Evolutionary conservation across 2,113 vertebrate genomes (phyloP), one percentile per base, ranked within the genome.

Genomic region (Ciconia boyciana): DNA sequence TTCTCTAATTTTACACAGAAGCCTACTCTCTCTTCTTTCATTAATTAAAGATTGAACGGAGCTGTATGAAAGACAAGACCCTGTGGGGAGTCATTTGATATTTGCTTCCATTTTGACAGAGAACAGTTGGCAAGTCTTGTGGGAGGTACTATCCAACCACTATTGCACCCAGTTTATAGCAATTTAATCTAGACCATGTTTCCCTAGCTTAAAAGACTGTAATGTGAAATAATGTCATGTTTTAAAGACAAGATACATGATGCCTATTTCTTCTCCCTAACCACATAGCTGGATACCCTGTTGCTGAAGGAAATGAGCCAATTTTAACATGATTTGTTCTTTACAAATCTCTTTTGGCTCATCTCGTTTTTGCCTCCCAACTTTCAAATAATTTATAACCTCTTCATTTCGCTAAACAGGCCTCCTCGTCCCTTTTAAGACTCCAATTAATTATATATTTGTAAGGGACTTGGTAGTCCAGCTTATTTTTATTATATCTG

Each of bases 91-190:
- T 39, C 68, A 66, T 78, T 94, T 92, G 90, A 70, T 93, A 89
- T 92, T 92, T 96, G 69, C 65, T 92, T 93, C 89, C 32, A 25
- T 75, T 95, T 91, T 92, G 91, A 89, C 83, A 68, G 60, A 80
- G 49, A 92, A 55, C 43, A 71, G 16, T 81, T 87, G 80, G 36
- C 68, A 82, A 78, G 16, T 71, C 89, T 82, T 68, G n/a, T 64
- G 91, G 72, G 93, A 91, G 6, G 46, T 64, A 6, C 89, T 74
- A 39, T 46, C 60, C 81, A 91, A 78, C 87, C 29, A 20, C 51
- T 75, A 29, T 31, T 84, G 77, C 71, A 75, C 91, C 91, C 20
- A 84, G 32, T 58, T 95, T 75, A 75, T 26, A 75, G 89, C 60
- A 87, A 64, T 89, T 95, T 79, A 78, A 51, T 89, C 83, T 64